Percentiles rank a stretch among this genome's conserved stretches.
phyloP scores from a whole-genome alignment of 2,888 invertebrate genomes.

The Orthonychiurus folsomi region DNA sequence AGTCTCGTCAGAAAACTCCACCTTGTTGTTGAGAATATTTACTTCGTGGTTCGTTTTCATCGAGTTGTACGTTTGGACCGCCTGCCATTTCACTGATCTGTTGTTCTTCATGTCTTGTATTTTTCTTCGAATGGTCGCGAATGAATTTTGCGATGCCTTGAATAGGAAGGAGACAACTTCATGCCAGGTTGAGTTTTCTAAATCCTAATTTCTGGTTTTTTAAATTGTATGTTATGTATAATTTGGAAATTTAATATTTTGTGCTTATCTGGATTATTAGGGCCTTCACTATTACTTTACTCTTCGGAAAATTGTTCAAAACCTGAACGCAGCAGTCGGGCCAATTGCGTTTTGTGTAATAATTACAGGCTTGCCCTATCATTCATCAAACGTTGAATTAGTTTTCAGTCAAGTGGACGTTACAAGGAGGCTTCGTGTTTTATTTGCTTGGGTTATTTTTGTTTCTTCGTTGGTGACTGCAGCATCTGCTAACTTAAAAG shows the following conservation, averaged over 20 bases:
- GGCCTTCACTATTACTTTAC: not conserved
- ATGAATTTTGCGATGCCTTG: not conserved
- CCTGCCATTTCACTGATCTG: not conserved
- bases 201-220: no score
- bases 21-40: not conserved
- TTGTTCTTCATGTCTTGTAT: not conserved
- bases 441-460: not conserved
- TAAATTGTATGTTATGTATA: not conserved
- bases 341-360: not conserved
- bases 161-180: not conserved
- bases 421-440: not conserved
- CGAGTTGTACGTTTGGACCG: conserved; percentile 3
- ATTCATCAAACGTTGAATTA: not conserved
- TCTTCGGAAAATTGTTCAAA: not conserved
- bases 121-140: not conserved
- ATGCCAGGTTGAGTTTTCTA: not conserved
- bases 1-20: not conserved
- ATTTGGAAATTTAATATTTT: not conserved
- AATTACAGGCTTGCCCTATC: not conserved
- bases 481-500: not conserved
- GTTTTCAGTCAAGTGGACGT: not conserved
- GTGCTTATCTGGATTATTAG: not conserved
- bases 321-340: conserved; percentile 2
- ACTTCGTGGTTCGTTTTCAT: conserved; percentile 2
- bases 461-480: not conserved